Evolutionary conservation across 1,140 invertebrate species (phyloP), one percentile per base, ranked within the genome.

Genomic region (Penaeus chinensis): DNA sequence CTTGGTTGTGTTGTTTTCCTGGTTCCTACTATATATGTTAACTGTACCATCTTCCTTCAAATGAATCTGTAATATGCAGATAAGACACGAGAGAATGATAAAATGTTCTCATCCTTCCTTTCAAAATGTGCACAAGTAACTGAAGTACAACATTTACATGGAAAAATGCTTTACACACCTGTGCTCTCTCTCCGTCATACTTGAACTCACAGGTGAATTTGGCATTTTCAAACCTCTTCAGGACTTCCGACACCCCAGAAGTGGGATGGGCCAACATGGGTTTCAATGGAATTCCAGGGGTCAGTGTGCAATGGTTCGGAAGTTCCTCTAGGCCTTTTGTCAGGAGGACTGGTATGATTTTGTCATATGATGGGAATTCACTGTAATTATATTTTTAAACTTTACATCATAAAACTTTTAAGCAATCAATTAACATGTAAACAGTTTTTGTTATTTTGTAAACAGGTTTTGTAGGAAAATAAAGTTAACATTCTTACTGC

Each of bases 221-320:
- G 90, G 96, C 93, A 54, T 95, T 95, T 87, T 99, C 98, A 93
- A 99, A 99, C 84, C 98, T 94, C 79, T 95, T 94, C 7, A 99
- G 92, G 22, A 99, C 96, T 93, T 99, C 98, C 82, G 94, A 94
- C 4, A 97, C 95, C 5, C 90, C 98, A 92, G 97, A 98, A 0
- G 98, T 98, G 20, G 99, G 99, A 93, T 99, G 98, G 3, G 99
- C 99, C 89, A 99, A 94, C 99, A 99, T 99, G 16, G 99, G 99
- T 92, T 99, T 98, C 71, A 99, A 93, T 19, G 99, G 99, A 91
- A 99, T 95, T 84, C 98, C 98, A 63, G 98, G 97, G 37, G 96
- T 96, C 65, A 99, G 93, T 91, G 96, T 96, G 92, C 98, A 99
- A 90, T 96, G 94, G 66, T 95, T 93, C 0, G 96, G 95, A 62